Evolutionary conservation across 2,797 vertebrate species (phyloP), one percentile per base, ranked within the genome.

Genomic region (Sebastes ruberrimus): DNA sequence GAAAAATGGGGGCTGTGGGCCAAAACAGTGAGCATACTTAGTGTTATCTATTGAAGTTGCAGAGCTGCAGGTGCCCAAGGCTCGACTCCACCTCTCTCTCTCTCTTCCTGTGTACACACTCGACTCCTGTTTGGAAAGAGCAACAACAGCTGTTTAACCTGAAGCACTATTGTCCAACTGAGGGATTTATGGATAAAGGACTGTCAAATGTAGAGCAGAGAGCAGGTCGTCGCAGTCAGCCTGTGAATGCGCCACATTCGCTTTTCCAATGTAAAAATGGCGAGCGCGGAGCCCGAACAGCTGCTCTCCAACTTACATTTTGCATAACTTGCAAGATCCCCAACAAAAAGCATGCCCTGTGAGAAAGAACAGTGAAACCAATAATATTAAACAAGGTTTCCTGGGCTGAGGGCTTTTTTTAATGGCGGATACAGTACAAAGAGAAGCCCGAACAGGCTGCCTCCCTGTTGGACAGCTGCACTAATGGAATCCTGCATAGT

Each of bases 91-190:
- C 76, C 38, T 27, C 38, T 27, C 42, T 13, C 42, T 13, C 25
- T 55, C 59, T 20, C 89, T 91, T 90, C 87, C 90, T 90, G 91
- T 88, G 82, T 84, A 82, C 82, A 86, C 87, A 72, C 82, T 92
- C 80, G 79, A 87, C 65, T 88, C 74, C 32, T 82, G 73, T 73
- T 77, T 82, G 77, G 64, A 85, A 93, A 88, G 83, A 89, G 87
- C 87, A 86, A 87, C 89, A 92, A 83, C 93, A 94, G 90, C 86
- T 95, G 92, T 92, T 93, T 93, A 91, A 95, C 93, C 91, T 59
- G 70, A 63, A 92, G 93, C 93, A 63, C 84, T 84, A 73, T 83
- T 86, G 82, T 88, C 91, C 87, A 90, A 88, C 87, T 32, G 76
- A 77, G 84, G 83, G 87, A 91, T 92, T 89, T 89, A 83, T 90